These are phyloP conservation scores for Luehdorfia chinensis DNA, from an alignment of 1,140 invertebrate genomes.

Conservation along the genomic window DNA sequence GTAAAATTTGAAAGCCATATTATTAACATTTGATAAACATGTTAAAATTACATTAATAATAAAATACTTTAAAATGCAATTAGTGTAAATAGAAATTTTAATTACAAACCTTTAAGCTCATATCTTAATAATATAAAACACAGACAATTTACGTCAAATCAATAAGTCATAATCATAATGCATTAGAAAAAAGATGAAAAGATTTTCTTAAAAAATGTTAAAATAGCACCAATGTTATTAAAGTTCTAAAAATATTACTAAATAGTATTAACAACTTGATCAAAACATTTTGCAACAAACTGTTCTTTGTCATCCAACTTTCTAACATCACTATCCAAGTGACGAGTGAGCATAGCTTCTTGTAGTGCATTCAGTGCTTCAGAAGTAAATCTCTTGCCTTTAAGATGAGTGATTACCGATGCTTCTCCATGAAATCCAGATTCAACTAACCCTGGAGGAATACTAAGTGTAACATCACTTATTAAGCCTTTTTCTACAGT, in stretches of 20 bases:
- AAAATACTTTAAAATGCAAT: no score
- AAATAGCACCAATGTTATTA: conserved; percentile 12
- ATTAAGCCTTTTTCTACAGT: conserved; percentile 71
- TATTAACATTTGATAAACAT: conserved; percentile 3
- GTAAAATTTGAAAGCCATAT: conserved; percentile 9
- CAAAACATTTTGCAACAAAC: conserved; percentile 74
- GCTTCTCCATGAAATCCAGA: conserved; percentile 74
- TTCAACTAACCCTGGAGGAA: conserved; percentile 67
- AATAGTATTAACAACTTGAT: conserved; percentile 71
- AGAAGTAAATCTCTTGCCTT: conserved; percentile 72
- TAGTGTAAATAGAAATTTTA: conserved; percentile 12
- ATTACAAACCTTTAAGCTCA: conserved; percentile 21
- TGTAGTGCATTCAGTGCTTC: conserved; percentile 66
- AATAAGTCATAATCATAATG: no score
- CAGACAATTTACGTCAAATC: no score
- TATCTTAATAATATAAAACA: not conserved
- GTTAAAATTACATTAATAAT: conserved; percentile 2
- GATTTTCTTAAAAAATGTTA: not conserved
- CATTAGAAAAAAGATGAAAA: no score
- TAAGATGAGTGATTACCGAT: conserved; percentile 69
- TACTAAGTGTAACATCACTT: conserved; percentile 67
- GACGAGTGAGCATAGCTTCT: conserved; percentile 67
- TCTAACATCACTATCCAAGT: conserved; percentile 44
- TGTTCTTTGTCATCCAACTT: conserved; percentile 73
- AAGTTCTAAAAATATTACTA: conserved; percentile 40